Evolutionary conservation across 2,888 invertebrate species (phyloP).

Genomic region (Spicauda simplicius): DNA sequence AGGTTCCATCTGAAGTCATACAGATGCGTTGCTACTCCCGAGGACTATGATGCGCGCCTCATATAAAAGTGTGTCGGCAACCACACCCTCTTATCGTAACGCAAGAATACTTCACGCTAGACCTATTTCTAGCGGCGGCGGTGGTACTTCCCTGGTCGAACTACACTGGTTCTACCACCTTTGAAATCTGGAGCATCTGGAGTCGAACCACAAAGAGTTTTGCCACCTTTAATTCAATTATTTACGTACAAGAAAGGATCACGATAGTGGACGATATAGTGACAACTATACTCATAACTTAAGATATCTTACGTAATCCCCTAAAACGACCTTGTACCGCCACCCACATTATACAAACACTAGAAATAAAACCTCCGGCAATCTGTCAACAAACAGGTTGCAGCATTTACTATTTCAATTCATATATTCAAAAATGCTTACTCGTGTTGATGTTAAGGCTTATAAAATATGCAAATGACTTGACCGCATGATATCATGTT

Average conservation of each 20-base stretch:
- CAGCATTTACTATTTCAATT: constrained; percentile 7
- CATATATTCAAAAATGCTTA: background rate
- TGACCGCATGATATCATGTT: background rate
- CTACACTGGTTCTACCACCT: too few relatives aligned
- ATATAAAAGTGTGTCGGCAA: too few relatives aligned
- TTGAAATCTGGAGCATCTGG: too few relatives aligned
- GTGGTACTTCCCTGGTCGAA: too few relatives aligned
- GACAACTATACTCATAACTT: background rate
- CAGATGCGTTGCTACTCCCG: too few relatives aligned
- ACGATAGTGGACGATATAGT: background rate
- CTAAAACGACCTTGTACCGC: constrained; percentile 3
- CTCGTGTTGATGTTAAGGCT: background rate
- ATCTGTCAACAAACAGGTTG: constrained; percentile 11
- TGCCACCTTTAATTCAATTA: background rate
- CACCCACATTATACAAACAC: constrained; percentile 6
- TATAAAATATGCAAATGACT: background rate
- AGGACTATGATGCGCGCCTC: too few relatives aligned
- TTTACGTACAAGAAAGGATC: background rate
- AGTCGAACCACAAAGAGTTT: background rate
- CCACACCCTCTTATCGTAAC: too few relatives aligned
- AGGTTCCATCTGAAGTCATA: too few relatives aligned
- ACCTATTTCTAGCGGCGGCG: too few relatives aligned
- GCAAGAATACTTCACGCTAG: too few relatives aligned
- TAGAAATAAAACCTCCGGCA: constrained; percentile 9
- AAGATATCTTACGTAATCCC: background rate